These are phyloP conservation scores for Sander lucioperca DNA, from an alignment of 2,113 vertebrate species.

Conservation along the genomic window DNA sequence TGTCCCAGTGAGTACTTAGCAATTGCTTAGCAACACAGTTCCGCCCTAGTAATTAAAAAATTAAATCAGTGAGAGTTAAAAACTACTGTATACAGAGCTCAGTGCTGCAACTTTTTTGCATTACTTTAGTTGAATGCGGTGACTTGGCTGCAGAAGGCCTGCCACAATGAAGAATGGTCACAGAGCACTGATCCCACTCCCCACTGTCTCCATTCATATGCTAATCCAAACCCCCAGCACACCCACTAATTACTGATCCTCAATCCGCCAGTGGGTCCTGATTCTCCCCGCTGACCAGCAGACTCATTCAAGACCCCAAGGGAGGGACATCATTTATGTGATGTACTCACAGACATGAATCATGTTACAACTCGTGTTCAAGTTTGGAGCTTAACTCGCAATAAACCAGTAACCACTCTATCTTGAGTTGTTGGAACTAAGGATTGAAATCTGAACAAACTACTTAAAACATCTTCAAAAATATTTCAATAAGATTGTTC, in stretches of 20 bases:
- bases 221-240: constrained; percentile 63
- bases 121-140: constrained; percentile 33
- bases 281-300: constrained; percentile 64
- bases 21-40: constrained; percentile 59
- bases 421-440: neutral
- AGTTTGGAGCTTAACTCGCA: neutral
- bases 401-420: neutral
- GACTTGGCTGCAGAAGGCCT: constrained; percentile 37
- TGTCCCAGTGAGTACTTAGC: constrained; percentile 18
- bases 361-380: neutral
- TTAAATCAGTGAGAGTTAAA: constrained; percentile 28
- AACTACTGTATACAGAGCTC: constrained; percentile 22
- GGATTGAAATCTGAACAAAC: neutral
- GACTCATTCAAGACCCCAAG: constrained; percentile 38
- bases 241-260: constrained; percentile 60
- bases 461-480: neutral
- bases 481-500: neutral
- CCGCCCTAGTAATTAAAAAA: constrained; percentile 34
- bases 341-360: constrained; percentile 1
- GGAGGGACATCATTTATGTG: constrained; percentile 28
- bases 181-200: constrained; percentile 56
- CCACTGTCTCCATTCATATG: constrained; percentile 72
- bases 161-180: constrained; percentile 38
- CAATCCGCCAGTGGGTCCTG: constrained; percentile 33
- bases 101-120: constrained; percentile 35